Evolutionary conservation across 2,888 invertebrate species (phyloP), one percentile per base, ranked within the genome.

Genomic region (Pimpla rufipes): DNA sequence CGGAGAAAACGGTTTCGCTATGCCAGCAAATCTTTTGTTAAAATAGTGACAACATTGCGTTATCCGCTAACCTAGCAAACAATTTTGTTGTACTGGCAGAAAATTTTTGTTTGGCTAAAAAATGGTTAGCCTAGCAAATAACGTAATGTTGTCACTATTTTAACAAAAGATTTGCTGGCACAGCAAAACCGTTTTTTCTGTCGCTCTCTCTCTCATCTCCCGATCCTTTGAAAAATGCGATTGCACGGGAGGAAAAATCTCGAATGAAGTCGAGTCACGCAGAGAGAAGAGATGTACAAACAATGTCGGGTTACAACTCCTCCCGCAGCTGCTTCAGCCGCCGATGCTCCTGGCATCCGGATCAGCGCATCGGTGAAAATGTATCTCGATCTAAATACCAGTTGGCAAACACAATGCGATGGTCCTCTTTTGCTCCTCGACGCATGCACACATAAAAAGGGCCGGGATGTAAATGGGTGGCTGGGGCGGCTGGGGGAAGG

Each of bases 311-410:
- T 62, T 62, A 23, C 29, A 29, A 29, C 5, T 52, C 16, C 47
- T 5, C 35, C 16, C 8, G 2, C 21, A n/a, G 29, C 37, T 35
- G 40, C 57, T 70, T 18, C 40, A n/a, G 23, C 40, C 21, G 40
- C 23, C 23, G 29, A 37, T 23, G 10, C 52, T 37, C 37, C 11
- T 13, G 37, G 55, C 42, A 42, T 57, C 71, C 71, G 55, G 16
- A 57, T 5, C 57, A 23, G 45, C 57, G 47, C 16, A 79, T 79
- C 67, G 74, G 67, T 40, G 74, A 67, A 79, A 74, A 74, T 59
- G 71, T 59, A 79, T 74, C 74, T 67, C 45, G 67, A 79, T 79
- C 73, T 67, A 74, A 73, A 79, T 79, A 67, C 67, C 74, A 47
- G 29, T 62, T 47, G 67, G 67, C 67, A 74, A 79, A 74, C 67